Base-by-base conservation (phyloP, 2,113 vertebrate species). In the Oceanites oceanicus region DNA sequence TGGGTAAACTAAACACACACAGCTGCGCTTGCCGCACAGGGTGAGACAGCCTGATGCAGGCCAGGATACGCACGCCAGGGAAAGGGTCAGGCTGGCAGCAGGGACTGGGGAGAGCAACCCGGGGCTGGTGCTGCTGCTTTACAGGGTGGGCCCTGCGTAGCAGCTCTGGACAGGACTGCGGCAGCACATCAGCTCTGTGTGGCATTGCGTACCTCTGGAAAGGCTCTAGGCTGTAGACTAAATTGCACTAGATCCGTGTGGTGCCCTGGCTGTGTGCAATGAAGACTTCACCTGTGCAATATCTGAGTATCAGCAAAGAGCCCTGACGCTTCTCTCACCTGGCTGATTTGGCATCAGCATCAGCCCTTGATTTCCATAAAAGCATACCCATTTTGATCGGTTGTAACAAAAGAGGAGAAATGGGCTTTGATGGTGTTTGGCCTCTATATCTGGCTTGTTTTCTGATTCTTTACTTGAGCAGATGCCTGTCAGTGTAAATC, bases 1-100 rank as follows among this genome's bases (percentile, higher is more conserved):
- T 76, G 85, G 78, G 84, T 75, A 72, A 92, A 66, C 92, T 84
- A 68, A 96, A 70, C 77, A 83, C 75, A 71, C 68, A 63, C 62
- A 86, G 89, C 95, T 96, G 95, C 11, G 58, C 65, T 71, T 3
- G 17, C 56, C 1, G 58, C 72, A 15, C 56, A 15, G 67, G 56
- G 32, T 13, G 56, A 78, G 73, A 49, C 10, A 25, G 76, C 38
- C 29, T 3, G 36, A 15, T 8, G 38, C 55, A 14, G 53, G 34
- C 38, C 10, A 6, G 83, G 62, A 6, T 47, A 8, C 0, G 9
- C 40, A 18, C 1, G 2, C 55, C 6, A 5, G 29, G 44, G 56
- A 49, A 9, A 3, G 58, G 45, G 9, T 13, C 14, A 11, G 42
- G 62, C 27, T 73, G 86, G 74, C 63, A 76, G 68, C n/a, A 6